Conservation (phyloP, 2,113 vertebrate genomes). For the Silurus meridionalis region DNA sequence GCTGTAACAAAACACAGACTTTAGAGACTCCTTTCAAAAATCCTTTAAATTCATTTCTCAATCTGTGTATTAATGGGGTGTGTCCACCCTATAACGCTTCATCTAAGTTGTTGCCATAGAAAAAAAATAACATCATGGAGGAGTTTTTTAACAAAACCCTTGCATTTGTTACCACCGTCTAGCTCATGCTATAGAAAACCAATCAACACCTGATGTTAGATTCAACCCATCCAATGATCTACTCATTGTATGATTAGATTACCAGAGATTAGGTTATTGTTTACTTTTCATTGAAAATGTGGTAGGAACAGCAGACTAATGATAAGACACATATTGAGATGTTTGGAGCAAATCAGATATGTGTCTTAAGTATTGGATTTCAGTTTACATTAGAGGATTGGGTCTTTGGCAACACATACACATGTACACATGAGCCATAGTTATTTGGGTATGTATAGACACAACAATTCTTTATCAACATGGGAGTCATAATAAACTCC, state of each 20-base stretch:
- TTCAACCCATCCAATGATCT: conserved; percentile 7
- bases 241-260: conserved; percentile 43
- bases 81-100: background rate
- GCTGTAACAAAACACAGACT: background rate
- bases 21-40: background rate
- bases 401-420: background rate
- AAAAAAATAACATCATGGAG: background rate
- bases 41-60: background rate
- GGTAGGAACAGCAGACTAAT: conserved; percentile 45
- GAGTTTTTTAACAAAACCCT: background rate
- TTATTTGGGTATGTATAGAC: conserved; percentile 30
- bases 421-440: conserved; percentile 12
- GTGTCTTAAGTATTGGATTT: conserved; percentile 40
- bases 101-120: background rate
- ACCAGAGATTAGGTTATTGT: conserved; percentile 47
- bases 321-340: conserved; percentile 50
- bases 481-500: conserved; percentile 1
- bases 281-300: conserved; percentile 52
- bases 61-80: background rate
- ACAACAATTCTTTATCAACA: conserved; percentile 4
- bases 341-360: conserved; percentile 42
- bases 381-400: conserved; percentile 29
- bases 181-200: background rate
- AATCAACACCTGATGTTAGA: background rate
- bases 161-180: background rate